Percentiles rank a stretch among this genome's conserved stretches.
phyloP scores from a whole-genome alignment of 2,888 invertebrate genomes.

The Pseudococcus longispinus region DNA sequence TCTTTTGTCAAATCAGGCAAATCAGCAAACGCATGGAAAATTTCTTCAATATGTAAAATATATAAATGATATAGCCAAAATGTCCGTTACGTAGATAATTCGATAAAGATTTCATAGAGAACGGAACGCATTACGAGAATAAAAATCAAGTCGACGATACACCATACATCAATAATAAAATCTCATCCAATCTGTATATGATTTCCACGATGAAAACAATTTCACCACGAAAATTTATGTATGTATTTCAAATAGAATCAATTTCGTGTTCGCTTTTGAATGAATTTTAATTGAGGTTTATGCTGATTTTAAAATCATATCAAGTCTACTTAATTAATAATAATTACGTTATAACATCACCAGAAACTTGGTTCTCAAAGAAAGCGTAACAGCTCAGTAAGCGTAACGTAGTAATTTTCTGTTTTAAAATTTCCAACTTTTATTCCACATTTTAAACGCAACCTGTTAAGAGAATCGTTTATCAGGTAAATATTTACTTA shows the following conservation, averaged over 20 bases:
- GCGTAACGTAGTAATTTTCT: conserved; percentile 37
- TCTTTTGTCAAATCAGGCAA: no score
- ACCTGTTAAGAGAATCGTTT: conserved; percentile 23
- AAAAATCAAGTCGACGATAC: neutral
- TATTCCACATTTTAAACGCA: conserved; percentile 1
- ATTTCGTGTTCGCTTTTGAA: conserved; percentile 24
- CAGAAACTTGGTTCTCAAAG: conserved; percentile 29
- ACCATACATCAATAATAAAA: neutral
- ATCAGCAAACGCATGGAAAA: no score
- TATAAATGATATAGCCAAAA: neutral
- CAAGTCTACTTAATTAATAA: conserved; percentile 41
- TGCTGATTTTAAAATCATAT: conserved; percentile 42
- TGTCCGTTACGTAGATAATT: neutral
- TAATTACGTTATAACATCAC: conserved; percentile 40
- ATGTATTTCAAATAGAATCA: conserved; percentile 6
- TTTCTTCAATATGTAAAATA: no score
- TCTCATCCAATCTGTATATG: neutral
- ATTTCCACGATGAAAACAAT: neutral
- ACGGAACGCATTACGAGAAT: neutral
- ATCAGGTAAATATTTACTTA: conserved; percentile 22
- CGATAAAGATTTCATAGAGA: neutral
- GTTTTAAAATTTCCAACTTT: conserved; percentile 33
- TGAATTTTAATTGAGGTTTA: conserved; percentile 33
- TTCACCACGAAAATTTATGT: neutral
- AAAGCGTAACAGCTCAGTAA: conserved; percentile 20